phyloP scores from a whole-genome alignment of 2,888 invertebrate genomes.

The Leptinotarsa rubiginosa region DNA sequence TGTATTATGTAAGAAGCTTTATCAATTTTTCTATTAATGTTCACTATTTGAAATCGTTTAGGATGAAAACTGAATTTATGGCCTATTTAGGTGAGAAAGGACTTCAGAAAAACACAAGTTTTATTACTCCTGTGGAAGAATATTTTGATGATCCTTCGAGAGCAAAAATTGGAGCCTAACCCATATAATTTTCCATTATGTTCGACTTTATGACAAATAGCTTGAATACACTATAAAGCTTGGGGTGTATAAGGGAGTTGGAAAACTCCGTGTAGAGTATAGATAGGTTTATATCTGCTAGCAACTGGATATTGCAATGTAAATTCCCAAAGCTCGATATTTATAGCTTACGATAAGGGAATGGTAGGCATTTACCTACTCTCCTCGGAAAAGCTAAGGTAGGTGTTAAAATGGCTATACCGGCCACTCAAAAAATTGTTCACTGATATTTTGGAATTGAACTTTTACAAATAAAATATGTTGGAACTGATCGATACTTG shows the following conservation, averaged over 20 bases:
- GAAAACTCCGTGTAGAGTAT: constrained; percentile 52
- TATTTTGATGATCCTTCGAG: neutral
- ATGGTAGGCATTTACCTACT: constrained; percentile 51
- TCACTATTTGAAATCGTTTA: neutral
- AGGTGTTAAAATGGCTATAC: constrained; percentile 17
- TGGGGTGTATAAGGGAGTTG: constrained; percentile 50
- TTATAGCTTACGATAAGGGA: constrained; percentile 56
- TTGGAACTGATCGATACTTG: neutral
- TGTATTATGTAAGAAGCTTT: no score
- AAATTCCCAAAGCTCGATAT: constrained; percentile 58
- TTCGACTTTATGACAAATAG: constrained; percentile 46
- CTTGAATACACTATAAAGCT: constrained; percentile 44
- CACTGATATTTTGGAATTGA: neutral
- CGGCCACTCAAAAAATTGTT: neutral
- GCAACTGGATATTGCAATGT: constrained; percentile 61
- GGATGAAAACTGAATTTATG: no score
- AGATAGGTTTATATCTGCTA: constrained; percentile 59
- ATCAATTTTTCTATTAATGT: neutral
- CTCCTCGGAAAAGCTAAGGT: constrained; percentile 51
- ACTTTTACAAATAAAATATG: no score
- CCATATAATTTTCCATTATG: constrained; percentile 23
- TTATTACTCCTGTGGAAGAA: neutral
- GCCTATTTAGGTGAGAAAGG: no score
- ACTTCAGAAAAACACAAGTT: no score
- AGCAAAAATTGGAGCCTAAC: neutral